These are phyloP conservation scores for Papilio elwesi DNA, from an alignment of 2,888 invertebrate species.

Conservation along the genomic window DNA sequence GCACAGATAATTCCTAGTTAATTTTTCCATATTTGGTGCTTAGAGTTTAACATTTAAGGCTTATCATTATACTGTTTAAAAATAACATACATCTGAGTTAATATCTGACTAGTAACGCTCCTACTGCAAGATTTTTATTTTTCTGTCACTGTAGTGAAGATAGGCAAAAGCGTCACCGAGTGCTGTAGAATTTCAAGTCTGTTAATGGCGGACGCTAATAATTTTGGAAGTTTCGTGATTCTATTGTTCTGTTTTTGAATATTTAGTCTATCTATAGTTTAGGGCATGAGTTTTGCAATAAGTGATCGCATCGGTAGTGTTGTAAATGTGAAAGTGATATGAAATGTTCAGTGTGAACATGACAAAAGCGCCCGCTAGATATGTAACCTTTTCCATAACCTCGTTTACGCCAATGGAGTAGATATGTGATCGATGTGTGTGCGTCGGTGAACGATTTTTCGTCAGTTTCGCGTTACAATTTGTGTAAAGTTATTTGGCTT, in stretches of 20 bases:
- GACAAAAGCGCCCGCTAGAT: conserved; percentile 85
- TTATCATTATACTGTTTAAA: conserved; percentile 43
- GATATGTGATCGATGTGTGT: conserved; percentile 90
- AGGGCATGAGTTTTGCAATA: conserved; percentile 71
- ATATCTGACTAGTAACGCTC: conserved; percentile 43
- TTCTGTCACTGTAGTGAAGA: conserved; percentile 79
- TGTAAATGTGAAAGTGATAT: conserved; percentile 77
- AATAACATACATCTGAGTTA: conserved; percentile 36
- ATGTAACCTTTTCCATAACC: conserved; percentile 90
- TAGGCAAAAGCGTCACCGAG: conserved; percentile 82
- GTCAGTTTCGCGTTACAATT: conserved; percentile 80
- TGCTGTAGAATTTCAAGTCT: conserved; percentile 80
- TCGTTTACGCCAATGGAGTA: conserved; percentile 90
- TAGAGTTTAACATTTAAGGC: conserved; percentile 46
- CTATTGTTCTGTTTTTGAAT: conserved; percentile 80
- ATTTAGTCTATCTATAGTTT: conserved; percentile 63
- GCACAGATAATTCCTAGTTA: conserved; percentile 65
- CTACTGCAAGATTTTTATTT: conserved; percentile 60
- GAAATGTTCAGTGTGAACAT: conserved; percentile 79
- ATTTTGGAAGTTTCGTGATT: conserved; percentile 83
- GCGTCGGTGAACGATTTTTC: conserved; percentile 87
- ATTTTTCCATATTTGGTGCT: conserved; percentile 54
- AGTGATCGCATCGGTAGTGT: conserved; percentile 72
- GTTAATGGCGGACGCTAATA: conserved; percentile 84
- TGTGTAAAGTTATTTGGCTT: conserved; percentile 72